Percentiles rank a stretch among this genome's conserved stretches.
Conservation (phyloP, 2,888 invertebrate species). For the Eulithis testata region DNA sequence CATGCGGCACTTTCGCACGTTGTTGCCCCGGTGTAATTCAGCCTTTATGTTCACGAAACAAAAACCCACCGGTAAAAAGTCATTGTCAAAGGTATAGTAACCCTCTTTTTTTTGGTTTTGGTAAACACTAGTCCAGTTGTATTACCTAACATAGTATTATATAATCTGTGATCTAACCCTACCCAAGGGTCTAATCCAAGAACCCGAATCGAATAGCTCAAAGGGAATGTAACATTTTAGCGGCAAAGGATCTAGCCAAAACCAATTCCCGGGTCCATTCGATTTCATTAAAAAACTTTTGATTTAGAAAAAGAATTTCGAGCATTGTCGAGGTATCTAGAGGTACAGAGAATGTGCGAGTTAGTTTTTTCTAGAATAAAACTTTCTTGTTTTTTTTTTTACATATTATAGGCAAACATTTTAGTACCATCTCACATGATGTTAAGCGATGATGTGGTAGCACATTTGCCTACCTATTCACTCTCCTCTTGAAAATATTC, state of each 20-base stretch:
- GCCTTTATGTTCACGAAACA: too few species aligned
- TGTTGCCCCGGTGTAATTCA: too few species aligned
- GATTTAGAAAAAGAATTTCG: not conserved
- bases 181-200: not conserved
- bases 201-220: not conserved
- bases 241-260: not conserved
- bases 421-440: too few species aligned
- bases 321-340: not conserved
- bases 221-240: conserved; percentile 1
- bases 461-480: too few species aligned
- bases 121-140: not conserved
- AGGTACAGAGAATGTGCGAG: not conserved
- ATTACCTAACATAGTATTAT: too few species aligned
- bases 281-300: not conserved
- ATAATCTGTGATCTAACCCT: not conserved
- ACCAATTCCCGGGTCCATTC: not conserved
- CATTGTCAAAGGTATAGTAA: not conserved
- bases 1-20: too few species aligned
- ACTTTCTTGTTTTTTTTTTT: not conserved
- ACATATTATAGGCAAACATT: not conserved
- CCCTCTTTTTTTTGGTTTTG: not conserved
- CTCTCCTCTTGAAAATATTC: too few species aligned
- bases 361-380: not conserved
- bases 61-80: too few species aligned
- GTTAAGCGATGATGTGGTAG: too few species aligned